phyloP scores from a whole-genome alignment of 1,140 invertebrate genomes.

The Drosophila seguyi region DNA sequence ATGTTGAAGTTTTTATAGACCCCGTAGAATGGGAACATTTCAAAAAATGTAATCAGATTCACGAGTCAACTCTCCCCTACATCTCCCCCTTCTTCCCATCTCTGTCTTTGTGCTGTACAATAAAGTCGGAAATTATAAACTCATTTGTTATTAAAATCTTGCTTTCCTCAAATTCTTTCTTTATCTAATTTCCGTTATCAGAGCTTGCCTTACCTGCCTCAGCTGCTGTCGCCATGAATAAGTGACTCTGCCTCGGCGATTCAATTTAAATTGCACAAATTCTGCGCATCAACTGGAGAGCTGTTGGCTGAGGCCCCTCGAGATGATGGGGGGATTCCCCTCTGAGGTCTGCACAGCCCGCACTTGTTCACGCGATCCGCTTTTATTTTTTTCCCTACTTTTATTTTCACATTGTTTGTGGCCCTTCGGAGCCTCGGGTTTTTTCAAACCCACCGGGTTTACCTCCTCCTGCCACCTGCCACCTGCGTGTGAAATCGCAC shows the following conservation, averaged over 20 bases:
- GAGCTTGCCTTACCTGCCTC: not conserved
- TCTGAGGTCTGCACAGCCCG: conserved; percentile 32
- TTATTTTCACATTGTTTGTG: conserved; percentile 77
- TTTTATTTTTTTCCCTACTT: conserved; percentile 22
- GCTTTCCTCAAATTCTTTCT: conserved; percentile 10
- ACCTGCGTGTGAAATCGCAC: conserved; percentile 70
- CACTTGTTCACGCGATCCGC: conserved; percentile 73
- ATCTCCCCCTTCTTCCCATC: no score
- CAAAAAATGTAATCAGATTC: conserved; percentile 19
- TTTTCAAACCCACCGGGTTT: not conserved
- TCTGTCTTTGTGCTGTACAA: not conserved
- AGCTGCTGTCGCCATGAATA: conserved; percentile 28
- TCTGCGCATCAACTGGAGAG: conserved; percentile 50
- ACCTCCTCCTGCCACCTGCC: conserved; percentile 3
- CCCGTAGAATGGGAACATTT: not conserved
- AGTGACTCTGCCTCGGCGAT: conserved; percentile 34
- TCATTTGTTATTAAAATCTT: conserved; percentile 33
- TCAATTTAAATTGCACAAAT: conserved; percentile 77
- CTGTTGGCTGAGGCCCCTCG: conserved; percentile 46
- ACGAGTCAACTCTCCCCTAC: not conserved
- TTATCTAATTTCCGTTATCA: conserved; percentile 38
- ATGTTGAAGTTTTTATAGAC: not conserved
- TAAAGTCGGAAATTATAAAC: conserved; percentile 27
- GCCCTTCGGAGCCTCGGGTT: conserved; percentile 8
- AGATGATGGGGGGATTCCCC: conserved; percentile 14